Evolutionary conservation across 2,113 vertebrate genomes (phyloP).

Genomic region (Thymallus thymallus): DNA sequence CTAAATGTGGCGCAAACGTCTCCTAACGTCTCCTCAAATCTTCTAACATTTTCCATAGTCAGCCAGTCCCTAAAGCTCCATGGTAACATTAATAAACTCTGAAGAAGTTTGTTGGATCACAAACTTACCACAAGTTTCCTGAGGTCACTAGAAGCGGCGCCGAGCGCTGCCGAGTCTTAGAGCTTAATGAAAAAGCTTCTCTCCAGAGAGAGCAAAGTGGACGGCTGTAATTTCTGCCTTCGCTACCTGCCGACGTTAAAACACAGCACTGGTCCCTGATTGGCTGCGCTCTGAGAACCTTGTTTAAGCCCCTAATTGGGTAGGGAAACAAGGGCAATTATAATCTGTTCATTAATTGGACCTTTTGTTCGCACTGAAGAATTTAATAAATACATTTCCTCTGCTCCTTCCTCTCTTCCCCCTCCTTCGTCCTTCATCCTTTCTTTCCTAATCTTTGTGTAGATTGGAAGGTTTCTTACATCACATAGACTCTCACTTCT

Average conservation of each 20-base stretch:
- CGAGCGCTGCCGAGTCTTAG: slow-evolving; percentile 38
- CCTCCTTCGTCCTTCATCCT: background rate
- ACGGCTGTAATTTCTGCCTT: slow-evolving; percentile 49
- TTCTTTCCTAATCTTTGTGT: slow-evolving; percentile 28
- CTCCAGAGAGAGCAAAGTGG: slow-evolving; percentile 47
- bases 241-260: slow-evolving; percentile 51
- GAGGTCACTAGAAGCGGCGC: slow-evolving; percentile 33
- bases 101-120: slow-evolving; percentile 1
- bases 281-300: slow-evolving; percentile 44
- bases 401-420: slow-evolving; percentile 14
- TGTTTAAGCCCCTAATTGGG: slow-evolving; percentile 64
- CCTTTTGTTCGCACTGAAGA: slow-evolving; percentile 58
- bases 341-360: slow-evolving; percentile 68
- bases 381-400: background rate
- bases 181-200: slow-evolving; percentile 59
- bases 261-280: slow-evolving; percentile 44
- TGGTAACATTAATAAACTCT: background rate
- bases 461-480: background rate
- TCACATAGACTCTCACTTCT: background rate
- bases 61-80: background rate
- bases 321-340: slow-evolving; percentile 60
- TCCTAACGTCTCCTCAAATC: background rate
- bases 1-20: background rate
- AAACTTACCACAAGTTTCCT: slow-evolving; percentile 41
- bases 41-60: background rate